Percentiles rank a stretch among this genome's conserved stretches.
Conservation (phyloP, 2,113 vertebrate species). For the Onychostoma macrolepis region DNA sequence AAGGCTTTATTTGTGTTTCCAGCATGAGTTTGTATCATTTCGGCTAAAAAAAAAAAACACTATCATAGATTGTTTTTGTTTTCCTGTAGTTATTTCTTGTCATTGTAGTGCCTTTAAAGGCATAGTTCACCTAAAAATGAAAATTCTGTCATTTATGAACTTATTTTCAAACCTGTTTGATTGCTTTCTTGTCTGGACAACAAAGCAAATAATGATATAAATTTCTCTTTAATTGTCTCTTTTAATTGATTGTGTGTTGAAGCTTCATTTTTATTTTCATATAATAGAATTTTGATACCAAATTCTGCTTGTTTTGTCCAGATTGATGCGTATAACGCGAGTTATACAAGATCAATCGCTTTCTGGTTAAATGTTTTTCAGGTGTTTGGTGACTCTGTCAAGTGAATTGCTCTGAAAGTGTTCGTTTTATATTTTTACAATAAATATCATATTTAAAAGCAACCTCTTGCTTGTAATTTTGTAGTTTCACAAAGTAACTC, state of each 20-base stretch:
- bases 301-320: constrained; percentile 15
- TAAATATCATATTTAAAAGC: constrained; percentile 27
- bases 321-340: background rate
- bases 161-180: background rate
- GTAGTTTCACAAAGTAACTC: background rate
- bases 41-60: background rate
- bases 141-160: background rate
- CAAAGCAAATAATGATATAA: background rate
- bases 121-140: background rate
- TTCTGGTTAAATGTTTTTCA: background rate
- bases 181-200: background rate
- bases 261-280: background rate
- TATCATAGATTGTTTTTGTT: background rate
- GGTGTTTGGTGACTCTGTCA: background rate
- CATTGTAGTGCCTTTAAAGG: background rate
- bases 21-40: background rate
- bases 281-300: constrained; percentile 21
- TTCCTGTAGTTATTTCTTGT: background rate
- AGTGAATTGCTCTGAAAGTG: background rate
- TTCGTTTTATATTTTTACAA: constrained; percentile 20
- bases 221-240: background rate
- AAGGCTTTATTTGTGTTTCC: background rate
- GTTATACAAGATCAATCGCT: background rate
- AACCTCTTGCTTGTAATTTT: background rate
- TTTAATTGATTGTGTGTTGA: background rate